phyloP scores from a whole-genome alignment of 1,140 invertebrate genomes.

The Heterodera schachtii region DNA sequence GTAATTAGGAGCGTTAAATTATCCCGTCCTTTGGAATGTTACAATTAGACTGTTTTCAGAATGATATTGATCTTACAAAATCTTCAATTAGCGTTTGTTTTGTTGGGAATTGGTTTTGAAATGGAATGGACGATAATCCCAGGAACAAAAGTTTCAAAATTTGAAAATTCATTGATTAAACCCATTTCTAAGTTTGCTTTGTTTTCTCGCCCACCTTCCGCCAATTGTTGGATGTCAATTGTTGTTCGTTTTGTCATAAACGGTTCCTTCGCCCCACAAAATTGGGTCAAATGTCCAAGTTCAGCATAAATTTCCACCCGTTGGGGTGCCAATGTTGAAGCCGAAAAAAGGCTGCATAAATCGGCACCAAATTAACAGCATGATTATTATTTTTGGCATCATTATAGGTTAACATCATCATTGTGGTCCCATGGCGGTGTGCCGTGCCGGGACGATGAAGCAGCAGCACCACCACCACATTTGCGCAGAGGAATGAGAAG shows the following conservation, averaged over 20 bases:
- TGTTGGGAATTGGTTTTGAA: no score
- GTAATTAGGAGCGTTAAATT: no score
- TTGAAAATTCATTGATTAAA: no score
- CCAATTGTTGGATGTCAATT: no score
- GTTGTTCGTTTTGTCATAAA: background rate
- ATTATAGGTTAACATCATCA: background rate
- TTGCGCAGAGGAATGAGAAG: background rate
- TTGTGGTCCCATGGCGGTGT: background rate
- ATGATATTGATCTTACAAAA: no score
- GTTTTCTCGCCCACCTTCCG: no score
- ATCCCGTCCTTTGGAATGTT: no score
- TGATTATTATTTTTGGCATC: background rate
- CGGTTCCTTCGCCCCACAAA: background rate
- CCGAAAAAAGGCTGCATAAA: background rate
- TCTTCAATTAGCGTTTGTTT: no score
- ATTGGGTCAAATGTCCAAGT: slow-evolving; percentile 1
- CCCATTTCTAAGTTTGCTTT: no score
- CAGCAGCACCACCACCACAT: background rate
- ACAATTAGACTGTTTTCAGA: no score
- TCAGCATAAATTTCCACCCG: background rate
- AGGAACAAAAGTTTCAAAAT: no score
- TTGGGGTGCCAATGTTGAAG: background rate
- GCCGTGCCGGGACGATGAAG: background rate
- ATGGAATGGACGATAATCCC: no score
- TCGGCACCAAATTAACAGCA: background rate